A percentile compares a stretch with the other conserved stretches of the same genome.
Conservation (phyloP, 2,888 invertebrate species). For the Orthosia gracilis region DNA sequence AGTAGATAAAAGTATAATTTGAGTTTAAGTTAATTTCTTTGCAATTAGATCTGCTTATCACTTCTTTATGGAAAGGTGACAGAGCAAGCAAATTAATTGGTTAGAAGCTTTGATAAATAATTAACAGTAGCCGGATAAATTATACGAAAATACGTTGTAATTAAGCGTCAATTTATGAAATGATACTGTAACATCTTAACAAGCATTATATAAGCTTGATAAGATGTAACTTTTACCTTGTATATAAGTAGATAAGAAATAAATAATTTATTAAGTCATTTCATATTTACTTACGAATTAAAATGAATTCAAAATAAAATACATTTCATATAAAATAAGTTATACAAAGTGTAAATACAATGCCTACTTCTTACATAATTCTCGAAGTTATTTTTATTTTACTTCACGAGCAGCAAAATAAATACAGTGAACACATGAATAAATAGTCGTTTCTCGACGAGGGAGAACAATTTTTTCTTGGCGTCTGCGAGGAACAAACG, state of each 20-base stretch:
- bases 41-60: constrained; percentile 13
- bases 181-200: background rate
- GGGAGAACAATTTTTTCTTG: constrained; percentile 71
- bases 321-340: constrained; percentile 4
- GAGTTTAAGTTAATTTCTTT: constrained; percentile 1
- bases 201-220: no score
- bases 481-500: constrained; percentile 78
- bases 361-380: constrained; percentile 16
- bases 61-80: constrained; percentile 15
- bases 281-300: background rate
- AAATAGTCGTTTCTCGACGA: constrained; percentile 73
- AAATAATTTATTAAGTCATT: background rate
- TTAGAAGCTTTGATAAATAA: constrained; percentile 66
- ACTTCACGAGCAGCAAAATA: constrained; percentile 62
- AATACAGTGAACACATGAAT: constrained; percentile 74
- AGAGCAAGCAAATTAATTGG: constrained; percentile 63
- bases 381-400: constrained; percentile 48
- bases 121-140: constrained; percentile 56
- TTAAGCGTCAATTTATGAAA: constrained; percentile 20
- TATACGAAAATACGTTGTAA: constrained; percentile 34
- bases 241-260: background rate
- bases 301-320: background rate
- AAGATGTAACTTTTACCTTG: no score
- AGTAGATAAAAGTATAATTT: background rate
- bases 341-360: constrained; percentile 3